Evolutionary conservation across 1,140 invertebrate genomes (phyloP).

Genomic region (Gryllus bimaculatus): DNA sequence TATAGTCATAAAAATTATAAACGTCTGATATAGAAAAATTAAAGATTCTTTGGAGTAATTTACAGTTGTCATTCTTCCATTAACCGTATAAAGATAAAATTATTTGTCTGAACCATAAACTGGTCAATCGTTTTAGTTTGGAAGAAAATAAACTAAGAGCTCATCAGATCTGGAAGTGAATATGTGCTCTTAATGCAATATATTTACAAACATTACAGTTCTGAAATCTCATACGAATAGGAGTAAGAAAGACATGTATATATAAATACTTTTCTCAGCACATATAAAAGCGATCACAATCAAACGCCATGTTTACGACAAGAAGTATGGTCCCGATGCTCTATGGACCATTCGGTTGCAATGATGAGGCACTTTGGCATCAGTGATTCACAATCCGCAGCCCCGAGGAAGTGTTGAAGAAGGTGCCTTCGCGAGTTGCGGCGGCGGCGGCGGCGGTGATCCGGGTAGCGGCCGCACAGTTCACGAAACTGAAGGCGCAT

Average conservation of each 20-base stretch:
- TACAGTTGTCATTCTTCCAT: not conserved
- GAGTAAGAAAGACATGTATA: not conserved
- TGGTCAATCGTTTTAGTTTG: not conserved
- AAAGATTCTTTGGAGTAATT: not conserved
- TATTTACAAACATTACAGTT: not conserved
- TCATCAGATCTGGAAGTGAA: not conserved
- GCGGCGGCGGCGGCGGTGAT: no score
- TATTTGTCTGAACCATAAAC: not conserved
- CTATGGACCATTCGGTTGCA: not conserved
- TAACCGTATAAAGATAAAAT: not conserved
- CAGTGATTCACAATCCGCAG: not conserved
- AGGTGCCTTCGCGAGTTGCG: no score
- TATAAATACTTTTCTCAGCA: conserved; percentile 2
- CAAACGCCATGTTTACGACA: not conserved
- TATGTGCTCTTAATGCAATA: not conserved
- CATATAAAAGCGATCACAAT: conserved; percentile 5
- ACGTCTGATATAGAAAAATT: conserved; percentile 2
- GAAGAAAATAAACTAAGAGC: not conserved
- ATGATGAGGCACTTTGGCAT: conserved; percentile 3
- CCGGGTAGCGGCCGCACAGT: no score
- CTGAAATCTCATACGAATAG: not conserved
- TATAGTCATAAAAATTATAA: not conserved
- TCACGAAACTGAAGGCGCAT: not conserved
- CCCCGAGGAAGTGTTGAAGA: not conserved
- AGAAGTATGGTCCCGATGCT: not conserved